Conservation (phyloP, 2,888 invertebrate species). For the Erynnis tages region DNA sequence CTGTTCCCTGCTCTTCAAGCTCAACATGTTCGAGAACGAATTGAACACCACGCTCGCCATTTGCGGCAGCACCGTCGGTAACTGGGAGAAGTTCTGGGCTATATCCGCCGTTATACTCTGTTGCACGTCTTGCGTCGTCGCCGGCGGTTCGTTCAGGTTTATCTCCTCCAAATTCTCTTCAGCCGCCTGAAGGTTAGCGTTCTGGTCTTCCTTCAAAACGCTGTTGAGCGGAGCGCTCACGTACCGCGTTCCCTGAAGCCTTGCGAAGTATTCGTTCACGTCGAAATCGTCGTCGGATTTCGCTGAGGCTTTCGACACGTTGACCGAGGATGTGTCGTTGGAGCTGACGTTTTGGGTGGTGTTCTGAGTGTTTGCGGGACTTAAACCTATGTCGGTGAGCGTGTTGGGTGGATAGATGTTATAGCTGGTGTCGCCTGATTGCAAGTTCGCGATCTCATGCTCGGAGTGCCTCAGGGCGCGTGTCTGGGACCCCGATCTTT, state of each 20-base stretch:
- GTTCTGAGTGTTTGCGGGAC: slow-evolving; percentile 35
- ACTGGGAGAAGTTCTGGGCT: slow-evolving; percentile 79
- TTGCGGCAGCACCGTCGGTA: slow-evolving; percentile 81
- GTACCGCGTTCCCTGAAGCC: slow-evolving; percentile 69
- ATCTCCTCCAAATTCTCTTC: slow-evolving; percentile 72
- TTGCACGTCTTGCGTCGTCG: slow-evolving; percentile 38
- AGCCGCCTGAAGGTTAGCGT: slow-evolving; percentile 68
- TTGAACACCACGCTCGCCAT: slow-evolving; percentile 84
- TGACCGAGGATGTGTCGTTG: slow-evolving; percentile 32
- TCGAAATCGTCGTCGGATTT: slow-evolving; percentile 73
- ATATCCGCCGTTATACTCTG: slow-evolving; percentile 73
- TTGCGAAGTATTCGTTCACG: slow-evolving; percentile 73
- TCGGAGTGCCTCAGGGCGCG: slow-evolving; percentile 50
- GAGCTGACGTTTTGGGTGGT: slow-evolving; percentile 33
- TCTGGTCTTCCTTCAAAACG: slow-evolving; percentile 69
- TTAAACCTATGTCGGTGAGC: slow-evolving; percentile 30
- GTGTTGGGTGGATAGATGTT: slow-evolving; percentile 34
- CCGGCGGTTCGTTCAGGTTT: slow-evolving; percentile 57
- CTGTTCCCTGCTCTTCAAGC: slow-evolving; percentile 60
- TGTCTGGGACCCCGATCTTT: slow-evolving; percentile 45
- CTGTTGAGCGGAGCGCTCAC: slow-evolving; percentile 68
- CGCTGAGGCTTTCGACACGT: slow-evolving; percentile 48
- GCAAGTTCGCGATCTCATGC: slow-evolving; percentile 45
- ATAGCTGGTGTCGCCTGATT: slow-evolving; percentile 56
- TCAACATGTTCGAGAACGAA: slow-evolving; percentile 81